A percentile compares a stretch with the other conserved stretches of the same genome.
phyloP scores from a whole-genome alignment of 1,140 invertebrate species.

The Holcopasites calliopsidis region DNA sequence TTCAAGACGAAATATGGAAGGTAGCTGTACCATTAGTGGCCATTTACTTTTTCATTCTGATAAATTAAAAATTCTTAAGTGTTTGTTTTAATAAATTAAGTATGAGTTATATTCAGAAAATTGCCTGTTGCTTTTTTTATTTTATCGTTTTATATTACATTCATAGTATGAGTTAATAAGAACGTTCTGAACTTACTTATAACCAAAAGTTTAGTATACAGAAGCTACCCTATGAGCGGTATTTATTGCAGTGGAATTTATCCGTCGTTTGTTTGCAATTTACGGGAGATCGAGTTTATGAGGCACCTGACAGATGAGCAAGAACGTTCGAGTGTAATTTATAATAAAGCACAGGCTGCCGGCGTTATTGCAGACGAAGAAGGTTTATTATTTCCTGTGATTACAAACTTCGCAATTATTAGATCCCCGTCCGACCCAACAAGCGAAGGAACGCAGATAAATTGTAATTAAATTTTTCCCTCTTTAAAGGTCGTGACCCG shows the following conservation, averaged over 20 bases:
- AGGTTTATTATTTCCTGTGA: not conserved
- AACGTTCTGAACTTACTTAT: not conserved
- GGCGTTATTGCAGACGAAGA: not conserved
- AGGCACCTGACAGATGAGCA: not conserved
- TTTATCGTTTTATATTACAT: no score
- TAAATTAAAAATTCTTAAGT: no score
- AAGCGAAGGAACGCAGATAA: not conserved
- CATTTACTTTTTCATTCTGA: no score
- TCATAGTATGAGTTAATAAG: no score
- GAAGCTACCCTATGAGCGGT: not conserved
- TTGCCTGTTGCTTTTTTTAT: no score
- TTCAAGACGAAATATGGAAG: no score
- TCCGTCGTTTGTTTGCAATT: not conserved
- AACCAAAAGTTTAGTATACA: not conserved
- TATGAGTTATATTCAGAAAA: no score
- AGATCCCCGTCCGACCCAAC: not conserved
- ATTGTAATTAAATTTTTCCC: conserved; percentile 7
- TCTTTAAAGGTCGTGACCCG: not conserved
- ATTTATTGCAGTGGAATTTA: not conserved
- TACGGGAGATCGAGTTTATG: not conserved
- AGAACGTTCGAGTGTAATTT: not conserved
- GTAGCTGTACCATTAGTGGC: no score
- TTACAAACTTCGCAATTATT: not conserved
- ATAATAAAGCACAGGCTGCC: not conserved
- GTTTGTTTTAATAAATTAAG: no score